Conservation (phyloP, 2,113 vertebrate genomes). For the Dicentrarchus labrax region DNA sequence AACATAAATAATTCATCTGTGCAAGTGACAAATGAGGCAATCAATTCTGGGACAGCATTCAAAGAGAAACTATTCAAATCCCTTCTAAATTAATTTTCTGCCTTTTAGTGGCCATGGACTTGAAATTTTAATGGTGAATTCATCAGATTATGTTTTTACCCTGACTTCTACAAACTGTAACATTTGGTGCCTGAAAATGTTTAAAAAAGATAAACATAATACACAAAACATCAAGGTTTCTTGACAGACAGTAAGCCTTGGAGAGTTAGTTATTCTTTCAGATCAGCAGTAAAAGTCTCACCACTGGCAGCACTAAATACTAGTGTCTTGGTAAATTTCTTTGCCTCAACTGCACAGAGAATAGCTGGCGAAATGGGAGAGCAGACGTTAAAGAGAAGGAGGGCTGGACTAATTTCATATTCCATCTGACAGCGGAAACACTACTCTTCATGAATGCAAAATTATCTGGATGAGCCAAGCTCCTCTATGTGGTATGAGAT, state of each 20-base stretch:
- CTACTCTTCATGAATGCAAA: constrained; percentile 53
- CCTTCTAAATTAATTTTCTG: constrained; percentile 76
- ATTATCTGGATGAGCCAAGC: constrained; percentile 36
- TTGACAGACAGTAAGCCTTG: constrained; percentile 4
- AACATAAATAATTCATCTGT: constrained; percentile 84
- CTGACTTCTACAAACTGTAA: constrained; percentile 24
- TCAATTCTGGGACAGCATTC: constrained; percentile 78
- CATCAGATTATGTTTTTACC: constrained; percentile 41
- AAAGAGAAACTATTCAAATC: constrained; percentile 79
- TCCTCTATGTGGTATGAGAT: constrained; percentile 35
- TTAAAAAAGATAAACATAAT: constrained; percentile 20
- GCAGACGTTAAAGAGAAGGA: constrained; percentile 27
- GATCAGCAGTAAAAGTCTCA: constrained; percentile 13
- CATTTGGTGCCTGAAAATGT: constrained; percentile 7
- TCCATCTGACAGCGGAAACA: constrained; percentile 49
- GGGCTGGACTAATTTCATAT: constrained; percentile 59
- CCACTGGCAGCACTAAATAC: constrained; percentile 22
- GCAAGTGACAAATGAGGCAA: constrained; percentile 83
- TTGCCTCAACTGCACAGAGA: constrained; percentile 20
- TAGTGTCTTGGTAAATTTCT: background rate
- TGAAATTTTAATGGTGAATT: constrained; percentile 63
- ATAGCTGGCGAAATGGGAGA: constrained; percentile 8
- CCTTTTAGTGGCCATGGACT: constrained; percentile 59
- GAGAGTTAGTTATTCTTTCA: constrained; percentile 9
- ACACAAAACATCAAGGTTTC: constrained; percentile 6